A percentile compares a stretch with the other conserved stretches of the same genome.
These are phyloP conservation scores for Delia radicum DNA, from an alignment of 1,140 invertebrate species.

Conservation along the genomic window DNA sequence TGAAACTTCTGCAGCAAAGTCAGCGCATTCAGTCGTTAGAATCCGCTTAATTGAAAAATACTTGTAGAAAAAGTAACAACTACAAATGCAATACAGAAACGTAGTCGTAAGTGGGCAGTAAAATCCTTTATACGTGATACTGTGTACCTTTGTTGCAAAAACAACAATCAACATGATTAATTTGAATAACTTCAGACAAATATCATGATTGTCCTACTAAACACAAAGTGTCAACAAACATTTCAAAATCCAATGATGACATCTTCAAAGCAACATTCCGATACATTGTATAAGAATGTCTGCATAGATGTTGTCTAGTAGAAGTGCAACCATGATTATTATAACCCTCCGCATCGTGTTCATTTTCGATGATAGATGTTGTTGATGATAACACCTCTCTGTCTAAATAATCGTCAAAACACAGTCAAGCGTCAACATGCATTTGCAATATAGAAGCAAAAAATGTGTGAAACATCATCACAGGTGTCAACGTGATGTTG, in stretches of 20 bases:
- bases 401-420: no score
- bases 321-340: not conserved
- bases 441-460: not conserved
- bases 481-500: slow-evolving; percentile 18
- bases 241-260: not conserved
- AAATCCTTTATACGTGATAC: no score
- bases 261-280: not conserved
- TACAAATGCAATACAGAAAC: not conserved
- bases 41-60: slow-evolving; percentile 22
- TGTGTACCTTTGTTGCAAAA: not conserved
- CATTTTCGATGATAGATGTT: not conserved
- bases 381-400: slow-evolving; percentile 1
- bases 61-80: not conserved
- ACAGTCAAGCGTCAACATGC: not conserved
- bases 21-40: slow-evolving; percentile 6
- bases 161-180: not conserved
- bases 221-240: not conserved
- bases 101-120: not conserved
- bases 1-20: not conserved
- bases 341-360: not conserved
- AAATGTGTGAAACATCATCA: not conserved
- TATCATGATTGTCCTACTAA: not conserved
- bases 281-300: not conserved
- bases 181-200: not conserved
- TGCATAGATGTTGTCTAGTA: no score